These are phyloP conservation scores for Saguinus imperator DNA, from an alignment of 2,113 vertebrate genomes.

Conservation along the genomic window DNA sequence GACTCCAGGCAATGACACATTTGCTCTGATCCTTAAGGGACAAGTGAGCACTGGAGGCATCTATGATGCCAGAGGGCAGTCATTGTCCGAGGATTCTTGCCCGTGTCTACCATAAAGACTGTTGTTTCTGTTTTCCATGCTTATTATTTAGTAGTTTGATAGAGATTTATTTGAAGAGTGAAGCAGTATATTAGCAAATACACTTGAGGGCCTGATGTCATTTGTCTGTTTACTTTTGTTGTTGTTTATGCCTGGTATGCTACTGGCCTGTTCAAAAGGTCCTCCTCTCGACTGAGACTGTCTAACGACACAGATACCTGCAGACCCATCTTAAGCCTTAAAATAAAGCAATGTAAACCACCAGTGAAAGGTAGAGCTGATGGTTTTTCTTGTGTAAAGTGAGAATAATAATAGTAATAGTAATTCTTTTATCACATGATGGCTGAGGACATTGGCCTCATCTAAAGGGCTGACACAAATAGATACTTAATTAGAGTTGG, in stretches of 20 bases:
- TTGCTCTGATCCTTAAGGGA: no score
- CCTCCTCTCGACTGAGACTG: background rate
- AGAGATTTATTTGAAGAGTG: background rate
- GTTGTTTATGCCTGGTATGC: no score
- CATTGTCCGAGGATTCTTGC: no score
- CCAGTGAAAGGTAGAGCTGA: background rate
- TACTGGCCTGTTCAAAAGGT: background rate
- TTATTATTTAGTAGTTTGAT: background rate
- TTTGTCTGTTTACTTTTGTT: background rate
- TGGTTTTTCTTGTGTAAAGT: background rate
- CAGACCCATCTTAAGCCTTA: background rate
- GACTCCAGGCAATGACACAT: background rate
- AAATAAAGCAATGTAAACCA: background rate
- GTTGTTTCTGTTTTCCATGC: background rate
- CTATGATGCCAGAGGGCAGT: background rate
- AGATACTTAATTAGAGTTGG: background rate
- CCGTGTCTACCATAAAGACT: background rate
- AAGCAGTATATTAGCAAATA: background rate
- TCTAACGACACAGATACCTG: no score
- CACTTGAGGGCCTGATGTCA: no score
- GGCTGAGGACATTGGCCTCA: rapidly evolving
- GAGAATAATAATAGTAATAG: background rate
- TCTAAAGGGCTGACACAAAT: background rate
- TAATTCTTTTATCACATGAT: rapidly evolving
- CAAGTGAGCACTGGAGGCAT: no score